A percentile compares a stretch with the other conserved stretches of the same genome.
Conservation (phyloP, 2,888 invertebrate genomes). For the Chloroclystis v-ata region DNA sequence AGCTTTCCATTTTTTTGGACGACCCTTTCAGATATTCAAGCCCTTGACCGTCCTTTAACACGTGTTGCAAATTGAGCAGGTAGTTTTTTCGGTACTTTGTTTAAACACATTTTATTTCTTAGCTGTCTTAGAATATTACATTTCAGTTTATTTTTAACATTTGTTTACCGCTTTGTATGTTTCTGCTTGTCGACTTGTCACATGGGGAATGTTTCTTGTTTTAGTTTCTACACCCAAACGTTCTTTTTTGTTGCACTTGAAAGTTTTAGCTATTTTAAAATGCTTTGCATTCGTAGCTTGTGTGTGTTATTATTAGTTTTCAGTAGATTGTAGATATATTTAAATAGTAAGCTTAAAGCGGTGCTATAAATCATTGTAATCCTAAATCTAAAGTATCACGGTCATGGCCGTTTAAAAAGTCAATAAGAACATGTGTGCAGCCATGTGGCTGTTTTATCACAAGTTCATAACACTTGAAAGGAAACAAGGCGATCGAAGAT, state of each 20-base stretch:
- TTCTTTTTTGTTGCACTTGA: slow-evolving; percentile 16
- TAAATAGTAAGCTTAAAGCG: neutral
- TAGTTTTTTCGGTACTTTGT: slow-evolving; percentile 16
- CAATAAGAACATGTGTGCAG: slow-evolving; percentile 50
- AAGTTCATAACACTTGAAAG: slow-evolving; percentile 45
- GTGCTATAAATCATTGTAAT: slow-evolving; percentile 12
- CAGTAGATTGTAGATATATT: too few species aligned
- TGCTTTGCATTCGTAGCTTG: neutral
- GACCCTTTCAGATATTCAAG: slow-evolving; percentile 23
- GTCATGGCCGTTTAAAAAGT: slow-evolving; percentile 49
- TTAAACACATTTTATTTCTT: neutral
- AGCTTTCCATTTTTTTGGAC: slow-evolving; percentile 26
- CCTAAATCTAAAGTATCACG: slow-evolving; percentile 44
- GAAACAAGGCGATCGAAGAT: slow-evolving; percentile 35
- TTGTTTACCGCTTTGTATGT: slow-evolving; percentile 17
- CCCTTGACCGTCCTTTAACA: slow-evolving; percentile 34
- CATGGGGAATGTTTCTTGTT: slow-evolving; percentile 18
- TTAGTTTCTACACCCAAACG: slow-evolving; percentile 13
- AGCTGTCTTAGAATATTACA: neutral
- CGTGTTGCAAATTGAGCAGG: slow-evolving; percentile 16
- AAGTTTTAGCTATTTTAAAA: slow-evolving; percentile 3
- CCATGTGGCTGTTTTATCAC: slow-evolving; percentile 62
- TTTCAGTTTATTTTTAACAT: slow-evolving; percentile 4
- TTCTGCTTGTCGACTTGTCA: slow-evolving; percentile 18
- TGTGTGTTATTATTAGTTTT: neutral